Base-by-base conservation (phyloP, 2,888 invertebrate genomes). In the Molanna angustata region DNA sequence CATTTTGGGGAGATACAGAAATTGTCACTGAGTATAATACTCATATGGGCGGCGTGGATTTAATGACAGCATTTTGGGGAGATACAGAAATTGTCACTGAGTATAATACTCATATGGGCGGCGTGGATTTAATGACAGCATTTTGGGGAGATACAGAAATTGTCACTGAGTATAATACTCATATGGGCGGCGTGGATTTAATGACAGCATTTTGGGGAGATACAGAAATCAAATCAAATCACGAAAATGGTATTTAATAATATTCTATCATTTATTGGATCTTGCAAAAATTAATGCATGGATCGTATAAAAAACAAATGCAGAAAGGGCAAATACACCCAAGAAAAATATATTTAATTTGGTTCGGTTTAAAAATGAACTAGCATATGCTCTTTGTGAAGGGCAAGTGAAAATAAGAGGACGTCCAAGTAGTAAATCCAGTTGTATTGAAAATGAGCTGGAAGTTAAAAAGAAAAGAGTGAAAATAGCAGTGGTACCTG, bases 381-480 rank as follows among this genome's bases (percentile, higher is more conserved):
- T 67, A 63, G 64, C 66, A 60, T 63, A 63, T 64, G 64, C 64
- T 52, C 57, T 67, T 50, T 67, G 68, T 61, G 63, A 62, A 64
- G 62, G 65, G 9, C 4, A 35, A n/a, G n/a, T n/a, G 1, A 61
- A 60, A 62, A 65, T 61, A 65, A 65, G 64, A 62, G 65, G 64
- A 33, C 61, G 63, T 63, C 65, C 65, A 56, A 65, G 65, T 48
- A 64, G 35, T 35, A 35, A 35, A 11, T 35, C 45, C 62, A 65
- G 64, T 51, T 42, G 37, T 51, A 44, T 62, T 52, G 62, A 63
- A 53, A 27, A 54, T 31, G 60, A 62, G 42, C 43, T 63, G 6
- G 57, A 60, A 49, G 41, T 56, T 51, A 64, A 63, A 52, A 56
- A 14, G 64, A 67, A 66, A 64, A 64, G 63, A 60, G 64, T 63